Percentiles rank a stretch among this genome's conserved stretches.
phyloP scores from a whole-genome alignment of 2,113 vertebrate genomes.

The Todiramphus chloris region DNA sequence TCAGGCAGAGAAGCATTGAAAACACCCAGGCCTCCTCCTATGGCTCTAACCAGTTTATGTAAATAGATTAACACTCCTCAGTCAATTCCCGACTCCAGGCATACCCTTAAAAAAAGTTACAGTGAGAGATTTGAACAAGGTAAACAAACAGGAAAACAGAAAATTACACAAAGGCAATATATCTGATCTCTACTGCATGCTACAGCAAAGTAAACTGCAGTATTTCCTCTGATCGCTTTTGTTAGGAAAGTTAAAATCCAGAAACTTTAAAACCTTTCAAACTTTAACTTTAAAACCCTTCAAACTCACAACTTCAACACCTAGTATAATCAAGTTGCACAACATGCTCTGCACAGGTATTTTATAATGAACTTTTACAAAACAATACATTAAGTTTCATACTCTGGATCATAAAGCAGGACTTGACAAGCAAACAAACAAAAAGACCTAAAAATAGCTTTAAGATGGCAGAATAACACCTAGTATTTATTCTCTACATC shows the following conservation, averaged over 20 bases:
- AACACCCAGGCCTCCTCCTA: constrained; percentile 71
- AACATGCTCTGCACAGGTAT: neutral
- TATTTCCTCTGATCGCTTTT: neutral
- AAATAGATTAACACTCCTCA: constrained; percentile 67
- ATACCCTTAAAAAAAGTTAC: constrained; percentile 59
- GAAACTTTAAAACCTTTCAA: neutral
- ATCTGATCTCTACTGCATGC: neutral
- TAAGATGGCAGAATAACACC: neutral
- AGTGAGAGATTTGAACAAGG: constrained; percentile 43
- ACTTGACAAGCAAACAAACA: neutral
- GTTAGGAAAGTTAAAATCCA: neutral
- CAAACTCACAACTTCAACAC: neutral
- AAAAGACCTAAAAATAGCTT: neutral
- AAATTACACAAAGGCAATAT: constrained; percentile 43
- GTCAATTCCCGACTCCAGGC: constrained; percentile 41
- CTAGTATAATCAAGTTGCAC: neutral
- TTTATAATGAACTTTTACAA: neutral
- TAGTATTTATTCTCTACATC: neutral
- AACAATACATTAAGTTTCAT: neutral
- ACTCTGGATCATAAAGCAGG: neutral
- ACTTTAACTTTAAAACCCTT: neutral
- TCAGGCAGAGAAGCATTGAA: constrained; percentile 73
- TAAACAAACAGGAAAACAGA: constrained; percentile 34
- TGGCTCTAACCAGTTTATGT: constrained; percentile 64
- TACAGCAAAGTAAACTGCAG: neutral